phyloP scores from a whole-genome alignment of 2,888 invertebrate genomes.

The Stegophylla sp. region DNA sequence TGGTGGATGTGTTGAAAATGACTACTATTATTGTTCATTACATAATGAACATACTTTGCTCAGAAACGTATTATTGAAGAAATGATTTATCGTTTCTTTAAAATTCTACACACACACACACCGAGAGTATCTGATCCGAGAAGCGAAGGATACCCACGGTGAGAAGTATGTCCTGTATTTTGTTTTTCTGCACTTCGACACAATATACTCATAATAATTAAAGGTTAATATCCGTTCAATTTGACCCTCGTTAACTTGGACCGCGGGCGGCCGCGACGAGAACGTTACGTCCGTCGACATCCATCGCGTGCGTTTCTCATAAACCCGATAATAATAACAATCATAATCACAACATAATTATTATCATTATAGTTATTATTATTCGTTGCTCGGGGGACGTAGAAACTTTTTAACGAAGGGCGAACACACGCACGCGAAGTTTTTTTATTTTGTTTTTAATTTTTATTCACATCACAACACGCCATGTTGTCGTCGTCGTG shows the following conservation, averaged over 20 bases:
- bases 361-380: neutral
- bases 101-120: no score
- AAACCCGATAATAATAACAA: conserved; percentile 15
- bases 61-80: no score
- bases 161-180: no score
- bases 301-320: conserved; percentile 2
- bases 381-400: neutral
- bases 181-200: neutral
- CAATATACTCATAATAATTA: neutral
- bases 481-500: neutral
- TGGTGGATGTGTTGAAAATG: no score
- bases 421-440: neutral
- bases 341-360: neutral
- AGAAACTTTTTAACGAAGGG: conserved; percentile 13
- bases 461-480: conserved; percentile 40
- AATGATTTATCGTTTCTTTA: no score
- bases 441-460: neutral
- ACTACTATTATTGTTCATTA: no score
- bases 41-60: no score
- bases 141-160: no score
- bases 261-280: neutral
- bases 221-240: conserved; percentile 7
- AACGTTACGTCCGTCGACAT: conserved; percentile 3
- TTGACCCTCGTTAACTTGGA: neutral
- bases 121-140: no score